Evolutionary conservation across 2,113 vertebrate genomes (phyloP).

Genomic region (Ophthalmolycus amberensis): DNA sequence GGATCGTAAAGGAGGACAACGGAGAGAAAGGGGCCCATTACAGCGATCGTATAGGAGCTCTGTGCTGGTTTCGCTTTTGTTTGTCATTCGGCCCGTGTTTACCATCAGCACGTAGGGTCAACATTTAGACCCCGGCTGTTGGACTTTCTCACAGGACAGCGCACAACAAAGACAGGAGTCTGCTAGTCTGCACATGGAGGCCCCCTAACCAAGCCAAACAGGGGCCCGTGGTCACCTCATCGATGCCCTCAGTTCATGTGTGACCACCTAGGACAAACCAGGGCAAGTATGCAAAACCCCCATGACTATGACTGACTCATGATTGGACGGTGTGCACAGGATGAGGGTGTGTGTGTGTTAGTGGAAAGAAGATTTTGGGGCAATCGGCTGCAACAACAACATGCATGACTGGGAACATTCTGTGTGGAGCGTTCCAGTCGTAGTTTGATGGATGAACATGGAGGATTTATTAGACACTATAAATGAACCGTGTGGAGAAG

Average conservation of each 20-base stretch:
- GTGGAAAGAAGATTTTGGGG: slow-evolving; percentile 14
- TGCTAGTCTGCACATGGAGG: slow-evolving; percentile 67
- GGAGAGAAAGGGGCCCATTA: slow-evolving; percentile 56
- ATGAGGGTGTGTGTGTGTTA: slow-evolving; percentile 10
- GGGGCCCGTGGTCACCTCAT: slow-evolving; percentile 49
- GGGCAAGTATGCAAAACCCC: slow-evolving; percentile 16
- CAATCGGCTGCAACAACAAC: slow-evolving; percentile 22
- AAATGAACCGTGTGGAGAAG: not conserved
- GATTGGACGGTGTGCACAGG: not conserved
- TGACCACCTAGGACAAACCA: slow-evolving; percentile 33
- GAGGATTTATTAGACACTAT: not conserved
- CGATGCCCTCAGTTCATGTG: slow-evolving; percentile 44
- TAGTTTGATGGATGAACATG: not conserved
- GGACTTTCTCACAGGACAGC: slow-evolving; percentile 54
- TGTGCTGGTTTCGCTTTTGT: slow-evolving; percentile 63
- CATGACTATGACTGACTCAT: not conserved
- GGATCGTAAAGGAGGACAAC: slow-evolving; percentile 20
- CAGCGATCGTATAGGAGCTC: slow-evolving; percentile 26
- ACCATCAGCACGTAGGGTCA: slow-evolving; percentile 68
- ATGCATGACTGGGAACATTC: slow-evolving; percentile 39
- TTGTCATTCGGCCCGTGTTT: slow-evolving; percentile 74
- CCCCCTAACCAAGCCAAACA: slow-evolving; percentile 49
- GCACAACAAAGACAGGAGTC: slow-evolving; percentile 71
- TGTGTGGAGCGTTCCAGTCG: not conserved
- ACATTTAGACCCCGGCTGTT: slow-evolving; percentile 76